Conservation (phyloP, 2,113 vertebrate genomes). For the Osmerus mordax region DNA sequence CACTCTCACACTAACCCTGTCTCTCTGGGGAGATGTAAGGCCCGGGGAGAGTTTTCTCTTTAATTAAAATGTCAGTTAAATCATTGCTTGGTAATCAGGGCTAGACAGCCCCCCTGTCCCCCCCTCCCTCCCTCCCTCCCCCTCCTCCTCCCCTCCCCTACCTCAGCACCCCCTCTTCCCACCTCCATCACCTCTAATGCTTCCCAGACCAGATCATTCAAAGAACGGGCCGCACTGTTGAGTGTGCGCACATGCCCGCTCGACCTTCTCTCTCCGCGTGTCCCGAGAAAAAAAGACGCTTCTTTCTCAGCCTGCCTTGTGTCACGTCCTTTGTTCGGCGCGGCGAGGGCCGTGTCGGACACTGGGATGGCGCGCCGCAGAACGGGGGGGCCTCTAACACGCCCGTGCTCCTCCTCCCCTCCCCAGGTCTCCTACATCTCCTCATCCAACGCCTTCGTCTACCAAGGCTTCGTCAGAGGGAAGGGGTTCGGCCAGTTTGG, state of each 20-base stretch:
- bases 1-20: slow-evolving; percentile 59
- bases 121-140: slow-evolving; percentile 8
- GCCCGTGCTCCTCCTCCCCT: slow-evolving; percentile 47
- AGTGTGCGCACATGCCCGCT: slow-evolving; percentile 5
- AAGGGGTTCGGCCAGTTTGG: slow-evolving; percentile 98
- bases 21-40: slow-evolving; percentile 64
- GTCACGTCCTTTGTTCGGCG: not conserved
- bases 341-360: slow-evolving; percentile 44
- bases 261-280: no score
- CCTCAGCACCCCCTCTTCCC: not conserved
- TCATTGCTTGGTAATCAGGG: slow-evolving; percentile 74
- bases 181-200: slow-evolving; percentile 35
- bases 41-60: slow-evolving; percentile 70
- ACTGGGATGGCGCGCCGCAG: slow-evolving; percentile 57
- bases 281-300: no score
- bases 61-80: slow-evolving; percentile 81
- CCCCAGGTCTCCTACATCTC: slow-evolving; percentile 89
- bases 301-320: slow-evolving; percentile 31
- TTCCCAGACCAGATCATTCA: slow-evolving; percentile 54
- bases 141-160: not conserved
- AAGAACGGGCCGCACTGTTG: slow-evolving; percentile 51
- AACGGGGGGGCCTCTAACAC: slow-evolving; percentile 54
- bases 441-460: slow-evolving; percentile 89
- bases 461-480: slow-evolving; percentile 94
- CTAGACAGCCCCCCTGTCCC: slow-evolving; percentile 50